Evolutionary conservation across 2,797 vertebrate species (phyloP).

Genomic region (Micromesistius poutassou): DNA sequence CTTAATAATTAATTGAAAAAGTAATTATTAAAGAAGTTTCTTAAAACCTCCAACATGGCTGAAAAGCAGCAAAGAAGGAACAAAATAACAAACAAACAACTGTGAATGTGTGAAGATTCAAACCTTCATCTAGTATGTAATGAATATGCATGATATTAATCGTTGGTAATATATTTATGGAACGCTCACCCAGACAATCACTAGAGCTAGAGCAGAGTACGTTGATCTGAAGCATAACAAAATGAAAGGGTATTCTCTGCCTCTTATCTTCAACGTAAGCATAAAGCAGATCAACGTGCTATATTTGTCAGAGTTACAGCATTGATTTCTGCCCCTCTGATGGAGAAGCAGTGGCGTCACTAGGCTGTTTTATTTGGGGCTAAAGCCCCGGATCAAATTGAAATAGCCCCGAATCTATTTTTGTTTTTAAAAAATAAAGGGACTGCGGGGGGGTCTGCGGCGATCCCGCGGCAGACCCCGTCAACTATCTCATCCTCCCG

Average conservation of each 20-base stretch:
- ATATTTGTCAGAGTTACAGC: background rate
- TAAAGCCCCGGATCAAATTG: no score
- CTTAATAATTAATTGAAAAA: background rate
- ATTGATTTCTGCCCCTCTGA: slow-evolving; percentile 29
- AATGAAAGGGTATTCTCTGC: background rate
- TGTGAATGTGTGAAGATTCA: no score
- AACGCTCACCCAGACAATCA: background rate
- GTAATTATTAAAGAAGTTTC: background rate
- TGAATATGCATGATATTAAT: background rate
- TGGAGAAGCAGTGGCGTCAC: no score
- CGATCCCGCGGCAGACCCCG: no score
- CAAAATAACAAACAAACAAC: background rate
- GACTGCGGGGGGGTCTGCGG: no score
- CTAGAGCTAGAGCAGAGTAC: background rate
- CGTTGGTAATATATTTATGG: background rate
- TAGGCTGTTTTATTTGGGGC: no score
- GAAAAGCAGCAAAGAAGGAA: background rate
- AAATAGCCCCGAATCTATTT: no score
- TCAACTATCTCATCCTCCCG: no score
- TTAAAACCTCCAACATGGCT: background rate
- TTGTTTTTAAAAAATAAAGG: no score
- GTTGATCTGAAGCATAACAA: background rate
- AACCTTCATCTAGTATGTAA: background rate
- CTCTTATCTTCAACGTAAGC: background rate
- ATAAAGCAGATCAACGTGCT: background rate